Conservation (phyloP, 2,113 vertebrate genomes). For the Nipponia nippon region DNA sequence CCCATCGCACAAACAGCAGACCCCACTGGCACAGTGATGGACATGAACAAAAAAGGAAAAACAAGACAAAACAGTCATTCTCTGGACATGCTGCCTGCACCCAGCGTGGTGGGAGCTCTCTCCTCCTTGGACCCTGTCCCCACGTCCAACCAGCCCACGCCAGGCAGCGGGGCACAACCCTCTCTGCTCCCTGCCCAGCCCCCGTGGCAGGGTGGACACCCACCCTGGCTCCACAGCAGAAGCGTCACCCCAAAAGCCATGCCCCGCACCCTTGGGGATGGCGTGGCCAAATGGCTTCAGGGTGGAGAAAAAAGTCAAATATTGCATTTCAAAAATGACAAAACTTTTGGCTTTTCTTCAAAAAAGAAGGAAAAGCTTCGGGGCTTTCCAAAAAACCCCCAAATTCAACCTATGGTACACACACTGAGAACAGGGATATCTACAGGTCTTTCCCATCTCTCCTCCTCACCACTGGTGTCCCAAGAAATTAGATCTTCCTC, state of each 20-base stretch:
- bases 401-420: neutral
- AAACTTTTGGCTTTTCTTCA: neutral
- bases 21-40: fast-evolving
- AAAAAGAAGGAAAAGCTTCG: neutral
- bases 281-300: neutral
- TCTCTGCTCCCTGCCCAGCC: neutral
- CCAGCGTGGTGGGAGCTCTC: neutral
- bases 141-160: neutral
- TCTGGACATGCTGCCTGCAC: fast-evolving
- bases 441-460: neutral
- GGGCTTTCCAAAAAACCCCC: neutral
- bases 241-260: neutral
- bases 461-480: neutral
- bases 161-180: neutral
- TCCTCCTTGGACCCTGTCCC: neutral
- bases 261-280: fast-evolving
- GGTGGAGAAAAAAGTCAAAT: neutral
- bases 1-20: fast-evolving
- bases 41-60: neutral
- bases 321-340: neutral
- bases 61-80: neutral
- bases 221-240: neutral
- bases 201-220: neutral
- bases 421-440: neutral
- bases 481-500: neutral